These are phyloP conservation scores for Thymelicus acteon DNA, from an alignment of 2,888 invertebrate genomes.

Conservation along the genomic window DNA sequence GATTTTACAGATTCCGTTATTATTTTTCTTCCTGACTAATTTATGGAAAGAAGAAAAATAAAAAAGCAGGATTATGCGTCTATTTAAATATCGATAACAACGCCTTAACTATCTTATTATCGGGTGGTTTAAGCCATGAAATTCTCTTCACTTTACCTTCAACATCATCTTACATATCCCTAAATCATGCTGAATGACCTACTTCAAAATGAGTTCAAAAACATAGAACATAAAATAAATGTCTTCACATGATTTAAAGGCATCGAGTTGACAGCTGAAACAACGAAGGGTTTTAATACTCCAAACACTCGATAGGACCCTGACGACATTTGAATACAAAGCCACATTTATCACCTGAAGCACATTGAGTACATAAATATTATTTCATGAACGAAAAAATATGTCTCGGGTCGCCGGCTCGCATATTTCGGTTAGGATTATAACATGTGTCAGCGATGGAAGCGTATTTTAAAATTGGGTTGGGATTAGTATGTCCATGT, in stretches of 20 bases:
- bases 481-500: conserved; percentile 20
- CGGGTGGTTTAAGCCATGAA: no score
- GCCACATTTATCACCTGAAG: conserved; percentile 31
- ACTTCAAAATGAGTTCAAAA: no score
- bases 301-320: conserved; percentile 18
- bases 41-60: no score
- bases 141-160: no score
- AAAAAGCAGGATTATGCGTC: no score
- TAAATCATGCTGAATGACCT: no score
- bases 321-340: conserved; percentile 37
- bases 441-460: conserved; percentile 67
- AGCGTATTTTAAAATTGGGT: conserved; percentile 62
- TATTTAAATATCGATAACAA: no score
- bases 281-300: conserved; percentile 6
- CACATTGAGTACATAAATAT: conserved; percentile 38
- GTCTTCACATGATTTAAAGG: conserved; percentile 1
- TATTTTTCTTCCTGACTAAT: no score
- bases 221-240: background rate
- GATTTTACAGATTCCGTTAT: no score
- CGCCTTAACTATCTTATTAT: no score
- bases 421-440: conserved; percentile 58
- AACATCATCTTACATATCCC: no score
- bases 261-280: conserved; percentile 11
- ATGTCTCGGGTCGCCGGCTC: conserved; percentile 62
- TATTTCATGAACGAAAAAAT: conserved; percentile 51